Evolutionary conservation across 2,113 vertebrate genomes (phyloP).

Genomic region (Ciconia maguari): DNA sequence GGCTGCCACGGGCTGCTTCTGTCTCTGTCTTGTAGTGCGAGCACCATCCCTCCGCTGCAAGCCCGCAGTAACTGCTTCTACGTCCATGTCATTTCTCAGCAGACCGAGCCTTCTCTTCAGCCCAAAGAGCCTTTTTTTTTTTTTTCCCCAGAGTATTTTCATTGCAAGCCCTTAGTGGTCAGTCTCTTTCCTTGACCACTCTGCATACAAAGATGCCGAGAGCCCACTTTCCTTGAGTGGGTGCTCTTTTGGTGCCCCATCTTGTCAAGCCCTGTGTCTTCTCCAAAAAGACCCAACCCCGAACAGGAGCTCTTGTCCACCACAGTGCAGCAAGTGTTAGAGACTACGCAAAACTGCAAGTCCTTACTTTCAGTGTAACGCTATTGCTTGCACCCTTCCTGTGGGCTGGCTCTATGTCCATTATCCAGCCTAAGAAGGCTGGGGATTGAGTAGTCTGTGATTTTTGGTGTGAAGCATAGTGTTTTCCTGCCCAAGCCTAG

Average conservation of each 20-base stretch:
- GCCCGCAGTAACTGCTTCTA: neutral
- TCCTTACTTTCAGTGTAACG: neutral
- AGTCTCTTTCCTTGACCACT: neutral
- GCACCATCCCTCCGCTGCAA: neutral
- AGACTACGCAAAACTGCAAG: neutral
- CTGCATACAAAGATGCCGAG: neutral
- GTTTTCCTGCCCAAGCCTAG: neutral
- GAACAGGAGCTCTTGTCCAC: neutral
- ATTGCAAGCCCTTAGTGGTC: neutral
- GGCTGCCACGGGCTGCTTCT: neutral
- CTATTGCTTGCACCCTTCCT: neutral
- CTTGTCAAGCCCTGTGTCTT: neutral
- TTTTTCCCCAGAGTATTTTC: neutral
- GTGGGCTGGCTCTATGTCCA: neutral
- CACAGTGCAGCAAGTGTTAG: neutral
- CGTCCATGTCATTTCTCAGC: neutral
- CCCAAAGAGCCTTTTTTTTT: neutral
- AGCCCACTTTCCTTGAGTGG: neutral
- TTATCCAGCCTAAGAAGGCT: neutral
- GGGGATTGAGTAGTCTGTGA: neutral
- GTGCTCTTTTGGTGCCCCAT: neutral
- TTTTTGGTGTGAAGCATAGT: neutral
- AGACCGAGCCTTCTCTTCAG: neutral
- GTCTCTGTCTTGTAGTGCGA: neutral
- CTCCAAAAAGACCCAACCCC: neutral